Base-by-base conservation (phyloP, 2,888 invertebrate genomes). In the Clanis bilineata region DNA sequence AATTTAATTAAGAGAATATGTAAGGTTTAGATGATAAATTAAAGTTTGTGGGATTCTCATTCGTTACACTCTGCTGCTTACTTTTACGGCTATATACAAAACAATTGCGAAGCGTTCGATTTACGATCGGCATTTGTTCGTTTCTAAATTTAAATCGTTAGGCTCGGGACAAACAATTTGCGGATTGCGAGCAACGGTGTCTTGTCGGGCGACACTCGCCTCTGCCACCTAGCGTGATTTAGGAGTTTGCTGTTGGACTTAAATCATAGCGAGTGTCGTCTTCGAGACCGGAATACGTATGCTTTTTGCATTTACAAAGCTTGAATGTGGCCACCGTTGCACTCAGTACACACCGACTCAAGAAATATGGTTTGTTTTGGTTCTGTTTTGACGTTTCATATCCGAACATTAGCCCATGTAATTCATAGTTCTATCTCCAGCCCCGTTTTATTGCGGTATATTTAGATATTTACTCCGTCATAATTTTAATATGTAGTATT, bases 61-160 rank as follows among this genome's bases (percentile, higher is more conserved):
- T 4, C 51, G 28, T 18, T 32, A 32, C 32, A 32, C 51, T 51
- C 76, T 67, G 72, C 78, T 81, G 82, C 71, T 84, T 82, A 82
- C 80, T 87, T 88, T 87, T 83, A 81, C 77, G 77, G 81, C 77
- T 82, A 77, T 79, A 86, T 84, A 83, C 83, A 85, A 88, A 89
- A 91, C 90, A 90, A 90, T 90, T 84, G 86, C 75, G 67, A 73
- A 67, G 79, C 82, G 80, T 86, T 87, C 88, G 84, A 88, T 86
- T 83, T 85, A 84, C 86, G 88, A 84, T 88, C 86, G 90, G 90
- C 78, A 90, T 89, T 88, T 80, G 85, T 86, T 84, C 79, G 77
- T 77, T 51, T 81, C 91, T 91, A 91, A 89, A 91, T 90, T 86
- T 91, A 90, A 86, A 90, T 87, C 84, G 88, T 88, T 88, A 87